phyloP scores from a whole-genome alignment of 2,113 vertebrate species.

The Chauna torquata region DNA sequence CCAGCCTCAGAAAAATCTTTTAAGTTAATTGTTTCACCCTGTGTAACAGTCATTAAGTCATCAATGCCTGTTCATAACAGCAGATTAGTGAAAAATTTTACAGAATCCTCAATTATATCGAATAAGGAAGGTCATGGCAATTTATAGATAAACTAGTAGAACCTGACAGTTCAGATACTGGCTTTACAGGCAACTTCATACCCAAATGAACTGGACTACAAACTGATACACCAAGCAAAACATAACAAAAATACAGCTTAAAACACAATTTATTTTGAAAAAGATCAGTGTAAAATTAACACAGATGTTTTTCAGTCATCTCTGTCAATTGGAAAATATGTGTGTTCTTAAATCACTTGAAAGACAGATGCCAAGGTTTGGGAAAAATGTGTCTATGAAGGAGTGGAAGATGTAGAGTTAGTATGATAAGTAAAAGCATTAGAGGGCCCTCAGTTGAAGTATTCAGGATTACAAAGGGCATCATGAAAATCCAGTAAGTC shows the following conservation, averaged over 20 bases:
- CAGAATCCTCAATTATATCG: not conserved
- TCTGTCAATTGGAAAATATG: not conserved
- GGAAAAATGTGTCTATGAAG: not conserved
- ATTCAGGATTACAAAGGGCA: constrained; percentile 7
- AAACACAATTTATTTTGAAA: not conserved
- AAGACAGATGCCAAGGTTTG: not conserved
- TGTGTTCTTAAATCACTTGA: not conserved
- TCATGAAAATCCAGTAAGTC: constrained; percentile 20
- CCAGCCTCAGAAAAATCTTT: not conserved
- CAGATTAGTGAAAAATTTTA: not conserved
- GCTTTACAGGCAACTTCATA: not conserved
- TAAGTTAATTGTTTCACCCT: not conserved
- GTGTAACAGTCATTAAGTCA: not conserved
- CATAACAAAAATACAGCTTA: not conserved
- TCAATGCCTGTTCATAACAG: not conserved
- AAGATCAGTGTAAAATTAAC: not conserved
- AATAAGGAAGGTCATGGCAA: not conserved
- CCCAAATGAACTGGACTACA: not conserved
- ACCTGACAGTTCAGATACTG: fast-evolving
- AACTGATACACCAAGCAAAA: not conserved
- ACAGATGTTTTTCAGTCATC: not conserved
- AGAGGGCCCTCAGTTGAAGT: not conserved
- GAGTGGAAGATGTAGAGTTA: not conserved
- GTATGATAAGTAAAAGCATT: not conserved
- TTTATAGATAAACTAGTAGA: not conserved